Conservation (phyloP, 2,113 vertebrate species). For the Apodemus sylvaticus region DNA sequence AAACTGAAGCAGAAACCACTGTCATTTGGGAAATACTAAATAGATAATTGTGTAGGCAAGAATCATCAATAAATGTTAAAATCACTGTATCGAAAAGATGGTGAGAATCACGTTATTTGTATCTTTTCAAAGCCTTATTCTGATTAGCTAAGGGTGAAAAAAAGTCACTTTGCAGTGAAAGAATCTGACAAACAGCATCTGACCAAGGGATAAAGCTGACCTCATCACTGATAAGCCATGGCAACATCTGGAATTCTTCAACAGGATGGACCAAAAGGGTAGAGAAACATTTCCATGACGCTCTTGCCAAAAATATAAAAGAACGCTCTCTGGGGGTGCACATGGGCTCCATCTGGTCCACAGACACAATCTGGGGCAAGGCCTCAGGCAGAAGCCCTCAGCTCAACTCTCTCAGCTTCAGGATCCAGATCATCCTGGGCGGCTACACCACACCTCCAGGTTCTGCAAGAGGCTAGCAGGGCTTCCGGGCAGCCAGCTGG, state of each 20-base stretch:
- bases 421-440: too few species aligned
- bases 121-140: neutral
- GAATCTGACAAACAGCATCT: too few species aligned
- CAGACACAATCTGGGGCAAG: too few species aligned
- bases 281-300: accelerated
- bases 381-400: too few species aligned
- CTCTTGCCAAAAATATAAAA: neutral
- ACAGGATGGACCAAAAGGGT: accelerated
- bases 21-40: neutral
- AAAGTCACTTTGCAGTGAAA: neutral
- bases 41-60: neutral
- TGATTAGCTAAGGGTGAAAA: neutral
- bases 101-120: neutral
- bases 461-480: too few species aligned
- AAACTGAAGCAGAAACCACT: neutral
- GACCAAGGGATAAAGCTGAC: neutral
- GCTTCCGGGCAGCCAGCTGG: too few species aligned
- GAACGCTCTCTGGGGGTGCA: too few species aligned
- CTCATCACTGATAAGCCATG: neutral
- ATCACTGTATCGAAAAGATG: neutral
- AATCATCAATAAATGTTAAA: neutral
- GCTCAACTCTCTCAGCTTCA: too few species aligned
- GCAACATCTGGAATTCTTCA: accelerated
- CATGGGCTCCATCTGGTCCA: too few species aligned
- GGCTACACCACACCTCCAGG: too few species aligned